Evolutionary conservation across 2,888 invertebrate genomes (phyloP).

Genomic region (Melipona bicolor): DNA sequence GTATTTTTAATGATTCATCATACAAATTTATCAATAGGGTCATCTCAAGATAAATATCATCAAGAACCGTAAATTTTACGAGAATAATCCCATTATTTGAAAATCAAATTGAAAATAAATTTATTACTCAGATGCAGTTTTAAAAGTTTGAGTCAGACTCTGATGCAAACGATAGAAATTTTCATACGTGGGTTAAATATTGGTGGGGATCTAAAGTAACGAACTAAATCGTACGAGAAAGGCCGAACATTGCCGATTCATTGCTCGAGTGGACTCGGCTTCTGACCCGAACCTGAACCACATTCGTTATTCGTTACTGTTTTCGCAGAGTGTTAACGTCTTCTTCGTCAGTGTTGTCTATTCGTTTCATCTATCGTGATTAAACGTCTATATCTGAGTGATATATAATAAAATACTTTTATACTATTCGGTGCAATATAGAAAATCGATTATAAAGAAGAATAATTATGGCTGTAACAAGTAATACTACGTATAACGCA

Average conservation of each 20-base stretch:
- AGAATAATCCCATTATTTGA: conserved; percentile 4
- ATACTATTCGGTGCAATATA: not conserved
- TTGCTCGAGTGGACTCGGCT: conserved; percentile 47
- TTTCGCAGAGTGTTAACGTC: conserved; percentile 47
- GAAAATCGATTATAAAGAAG: conserved; percentile 14
- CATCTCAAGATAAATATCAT: not conserved
- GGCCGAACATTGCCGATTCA: conserved; percentile 53
- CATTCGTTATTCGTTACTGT: conserved; percentile 44
- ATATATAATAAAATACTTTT: conserved; percentile 1
- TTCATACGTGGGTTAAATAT: conserved; percentile 37
- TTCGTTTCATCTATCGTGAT: conserved; percentile 26
- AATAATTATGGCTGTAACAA: conserved; percentile 71
- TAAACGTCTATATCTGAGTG: not conserved
- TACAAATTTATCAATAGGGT: conserved; percentile 14
- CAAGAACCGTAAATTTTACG: not conserved
- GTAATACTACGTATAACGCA: conserved; percentile 69
- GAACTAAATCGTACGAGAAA: conserved; percentile 40
- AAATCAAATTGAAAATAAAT: conserved; percentile 28
- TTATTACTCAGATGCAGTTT: conserved; percentile 10
- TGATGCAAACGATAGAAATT: conserved; percentile 39
- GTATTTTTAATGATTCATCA: not conserved
- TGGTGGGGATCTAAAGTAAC: conserved; percentile 56
- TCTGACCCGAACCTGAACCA: conserved; percentile 25
- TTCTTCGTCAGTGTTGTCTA: conserved; percentile 29
- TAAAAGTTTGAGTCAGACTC: conserved; percentile 29